These are phyloP conservation scores for Strigops habroptila DNA, from an alignment of 2,113 vertebrate species.

Conservation along the genomic window DNA sequence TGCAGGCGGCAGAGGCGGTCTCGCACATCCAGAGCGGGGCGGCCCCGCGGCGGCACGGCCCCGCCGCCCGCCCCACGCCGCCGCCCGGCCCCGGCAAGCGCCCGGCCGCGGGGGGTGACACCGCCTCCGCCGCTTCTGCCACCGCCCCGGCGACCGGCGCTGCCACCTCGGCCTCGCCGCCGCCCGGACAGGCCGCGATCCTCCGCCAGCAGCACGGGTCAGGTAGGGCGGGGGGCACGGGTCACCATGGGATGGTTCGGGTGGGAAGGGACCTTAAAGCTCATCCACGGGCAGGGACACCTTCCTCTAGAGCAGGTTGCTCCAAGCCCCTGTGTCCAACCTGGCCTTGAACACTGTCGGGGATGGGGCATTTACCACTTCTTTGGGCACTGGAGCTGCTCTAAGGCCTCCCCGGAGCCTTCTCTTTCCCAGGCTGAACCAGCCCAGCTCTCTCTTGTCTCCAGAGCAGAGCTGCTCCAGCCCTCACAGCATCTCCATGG, in stretches of 20 bases:
- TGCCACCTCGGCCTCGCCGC: slow-evolving; percentile 79
- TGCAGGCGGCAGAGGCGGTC: slow-evolving; percentile 91
- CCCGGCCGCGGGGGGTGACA: neutral
- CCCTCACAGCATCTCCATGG: neutral
- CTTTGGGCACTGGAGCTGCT: neutral
- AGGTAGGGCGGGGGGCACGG: slow-evolving; percentile 70
- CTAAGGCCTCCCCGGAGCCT: neutral
- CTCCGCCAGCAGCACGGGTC: slow-evolving; percentile 82
- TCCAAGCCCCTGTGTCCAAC: neutral
- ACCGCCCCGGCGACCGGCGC: slow-evolving; percentile 50
- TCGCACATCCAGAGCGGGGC: slow-evolving; percentile 88
- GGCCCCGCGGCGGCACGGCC: slow-evolving; percentile 74
- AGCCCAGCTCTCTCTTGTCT: neutral
- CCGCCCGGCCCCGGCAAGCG: slow-evolving; percentile 68
- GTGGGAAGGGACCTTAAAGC: neutral
- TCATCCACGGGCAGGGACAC: neutral
- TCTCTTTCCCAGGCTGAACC: neutral
- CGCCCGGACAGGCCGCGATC: slow-evolving; percentile 75
- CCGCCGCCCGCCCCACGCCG: slow-evolving; percentile 65
- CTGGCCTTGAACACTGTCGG: neutral
- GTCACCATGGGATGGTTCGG: neutral
- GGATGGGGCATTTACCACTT: neutral
- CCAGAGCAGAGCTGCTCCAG: neutral
- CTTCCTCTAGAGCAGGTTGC: neutral
- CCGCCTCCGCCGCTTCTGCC: neutral